phyloP scores from a whole-genome alignment of 1,140 invertebrate genomes.

The Drosophila murphyi region DNA sequence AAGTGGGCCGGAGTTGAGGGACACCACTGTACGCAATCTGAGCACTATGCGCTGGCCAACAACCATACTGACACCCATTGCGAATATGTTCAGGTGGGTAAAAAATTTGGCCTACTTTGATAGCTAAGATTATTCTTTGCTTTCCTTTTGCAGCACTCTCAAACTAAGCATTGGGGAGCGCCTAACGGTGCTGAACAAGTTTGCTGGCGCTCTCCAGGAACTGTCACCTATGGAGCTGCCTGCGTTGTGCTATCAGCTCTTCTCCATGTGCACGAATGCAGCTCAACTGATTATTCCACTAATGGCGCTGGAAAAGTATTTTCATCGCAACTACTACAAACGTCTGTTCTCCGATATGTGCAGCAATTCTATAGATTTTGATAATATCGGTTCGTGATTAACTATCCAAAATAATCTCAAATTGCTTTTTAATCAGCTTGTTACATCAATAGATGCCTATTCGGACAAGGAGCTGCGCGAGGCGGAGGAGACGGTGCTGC shows the following conservation, averaged over 20 bases:
- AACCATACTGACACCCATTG: constrained; percentile 82
- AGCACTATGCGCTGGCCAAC: constrained; percentile 83
- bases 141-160: constrained; percentile 51
- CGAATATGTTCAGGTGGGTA: constrained; percentile 85
- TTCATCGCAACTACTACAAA: constrained; percentile 84
- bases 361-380: constrained; percentile 81
- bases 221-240: constrained; percentile 85
- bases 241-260: constrained; percentile 84
- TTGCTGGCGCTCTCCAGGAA: constrained; percentile 83
- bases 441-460: constrained; percentile 62
- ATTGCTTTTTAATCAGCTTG: too few species aligned
- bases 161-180: constrained; percentile 81
- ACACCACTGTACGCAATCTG: constrained; percentile 75
- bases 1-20: constrained; percentile 83
- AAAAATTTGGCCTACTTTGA: neutral
- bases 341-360: constrained; percentile 77
- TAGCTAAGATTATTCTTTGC: neutral
- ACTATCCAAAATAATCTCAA: neutral
- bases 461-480: constrained; percentile 81
- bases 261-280: constrained; percentile 84
- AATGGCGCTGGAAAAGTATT: constrained; percentile 85
- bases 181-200: constrained; percentile 83
- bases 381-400: constrained; percentile 81
- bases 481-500: constrained; percentile 78
- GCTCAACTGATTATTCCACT: constrained; percentile 75